Evolutionary conservation across 2,888 invertebrate genomes (phyloP), one percentile per base, ranked within the genome.

Genomic region (Salticus scenicus): DNA sequence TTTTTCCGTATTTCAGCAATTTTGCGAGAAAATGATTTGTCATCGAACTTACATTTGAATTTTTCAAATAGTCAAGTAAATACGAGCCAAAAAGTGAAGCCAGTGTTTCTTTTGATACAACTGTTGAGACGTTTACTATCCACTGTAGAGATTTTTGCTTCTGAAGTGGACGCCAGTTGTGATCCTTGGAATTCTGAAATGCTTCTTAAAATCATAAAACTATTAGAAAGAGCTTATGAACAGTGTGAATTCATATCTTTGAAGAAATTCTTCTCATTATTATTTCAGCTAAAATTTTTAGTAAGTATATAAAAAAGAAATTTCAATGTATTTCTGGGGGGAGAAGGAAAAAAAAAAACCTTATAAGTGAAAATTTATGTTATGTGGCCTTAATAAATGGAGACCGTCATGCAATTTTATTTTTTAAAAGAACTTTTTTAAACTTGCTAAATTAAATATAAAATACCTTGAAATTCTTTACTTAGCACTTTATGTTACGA

Each of bases 231-330:
- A 5, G 63, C 81, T 30, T 81, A 37, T 37, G 31, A 31, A 41
- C 81, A 81, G 17, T 74, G 28, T 10, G 74, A 74, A 20, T 81
- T 70, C 41, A 81, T 81, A 41, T 81, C 81, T 5, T 24, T 74
- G 24, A 81, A 69, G 28, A 74, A 63, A 10, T 81, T 42, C 41
- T 74, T 81, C 17, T 69, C 69, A 24, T 41, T 81, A 7, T 51
- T 42, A 1, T 81, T 74, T 20, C 74, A 81, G 27, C 74, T 81
- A 1, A 81, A 69, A 63, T 57, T 81, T 20, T 41, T 81, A 33
- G 81, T 81, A 63, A 74, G 57, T 51, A 67, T 24, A n/a, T n/a
- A n/a, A n/a, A n/a, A n/a, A n/a, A n/a, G n/a, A n/a, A n/a, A n/a
- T n/a, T n/a, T n/a, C n/a, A n/a, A n/a, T n/a, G n/a, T n/a, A n/a